Base-by-base conservation (phyloP, 2,888 invertebrate genomes). In the Yponomeuta plumbellus region DNA sequence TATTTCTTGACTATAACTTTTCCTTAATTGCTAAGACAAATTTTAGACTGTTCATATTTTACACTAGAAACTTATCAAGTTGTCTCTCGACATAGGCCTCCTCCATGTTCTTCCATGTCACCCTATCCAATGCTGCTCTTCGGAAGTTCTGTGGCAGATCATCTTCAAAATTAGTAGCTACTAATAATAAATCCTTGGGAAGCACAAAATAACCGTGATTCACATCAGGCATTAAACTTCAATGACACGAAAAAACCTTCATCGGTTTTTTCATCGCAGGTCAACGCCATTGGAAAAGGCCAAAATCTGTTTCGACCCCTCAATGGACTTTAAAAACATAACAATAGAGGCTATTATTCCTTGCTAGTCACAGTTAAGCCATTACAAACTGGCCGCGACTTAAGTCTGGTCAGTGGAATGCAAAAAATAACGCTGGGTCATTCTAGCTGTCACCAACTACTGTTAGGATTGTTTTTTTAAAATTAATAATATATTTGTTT, bases 351-450 rank as follows among this genome's bases (percentile, higher is more conserved):
- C 8, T 22, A 17, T 59, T 22, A 13, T 59, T 10, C 2, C 21
- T 59, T 59, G 59, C 21, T 5, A 4, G 21, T 59, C 3, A 23
- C 1, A 21, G 10, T 44, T 40, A 44, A 39, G 39, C 17, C n/a
- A n/a, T 64, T 64, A 40, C n/a, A n/a, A n/a, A 40, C 26, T 26
- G 58, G 20, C 58, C 58, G 8, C 58, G 58, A 22, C 22, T 21
- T 58, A 52, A 52, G 17, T 52, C 17, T 52, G 13, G 44, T 13
- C 17, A 17, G 17, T 52, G 13, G 44, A 52, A 52, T 52, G 44
- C 34, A 52, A 52, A 52, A 52, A 52, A 52, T 13, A 52, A 13
- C 17, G 44, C 44, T 52, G 44, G 13, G 44, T 52, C 44, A 52
- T 52, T 13, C 44, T 17, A 17, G 44, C 5, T 52, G 44, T 52